These are phyloP conservation scores for Nerophis lumbriciformis DNA, from an alignment of 2,113 vertebrate genomes.

Conservation along the genomic window DNA sequence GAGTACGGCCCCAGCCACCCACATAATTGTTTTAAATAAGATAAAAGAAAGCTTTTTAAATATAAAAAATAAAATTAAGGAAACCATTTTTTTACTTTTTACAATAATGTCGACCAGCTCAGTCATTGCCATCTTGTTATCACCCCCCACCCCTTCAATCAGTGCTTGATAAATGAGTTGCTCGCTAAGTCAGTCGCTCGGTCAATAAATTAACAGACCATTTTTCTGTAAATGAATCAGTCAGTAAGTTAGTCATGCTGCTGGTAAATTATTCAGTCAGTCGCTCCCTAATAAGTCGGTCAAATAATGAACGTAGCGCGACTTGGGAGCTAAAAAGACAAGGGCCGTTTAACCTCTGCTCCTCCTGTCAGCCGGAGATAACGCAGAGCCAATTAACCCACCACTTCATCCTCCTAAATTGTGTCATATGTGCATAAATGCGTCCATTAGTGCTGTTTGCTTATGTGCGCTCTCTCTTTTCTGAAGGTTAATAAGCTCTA, in stretches of 20 bases:
- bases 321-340: constrained; percentile 47
- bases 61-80: too few relatives aligned
- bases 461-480: background rate
- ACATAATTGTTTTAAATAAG: too few relatives aligned
- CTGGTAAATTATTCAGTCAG: constrained; percentile 44
- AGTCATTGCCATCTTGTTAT: constrained; percentile 8
- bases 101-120: background rate
- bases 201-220: constrained; percentile 41
- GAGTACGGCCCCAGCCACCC: too few relatives aligned
- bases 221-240: constrained; percentile 26
- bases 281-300: constrained; percentile 40
- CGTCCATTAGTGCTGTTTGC: background rate
- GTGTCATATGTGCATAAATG: background rate
- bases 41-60: too few relatives aligned
- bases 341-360: constrained; percentile 45
- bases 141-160: constrained; percentile 18
- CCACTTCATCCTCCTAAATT: constrained; percentile 9
- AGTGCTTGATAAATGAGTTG: constrained; percentile 35
- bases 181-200: constrained; percentile 35
- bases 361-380: constrained; percentile 51
- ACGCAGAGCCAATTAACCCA: constrained; percentile 48
- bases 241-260: constrained; percentile 41
- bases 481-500: constrained; percentile 15
- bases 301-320: constrained; percentile 40
- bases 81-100: too few relatives aligned